phyloP scores from a whole-genome alignment of 1,140 invertebrate species.

The Colletes latitarsis region DNA sequence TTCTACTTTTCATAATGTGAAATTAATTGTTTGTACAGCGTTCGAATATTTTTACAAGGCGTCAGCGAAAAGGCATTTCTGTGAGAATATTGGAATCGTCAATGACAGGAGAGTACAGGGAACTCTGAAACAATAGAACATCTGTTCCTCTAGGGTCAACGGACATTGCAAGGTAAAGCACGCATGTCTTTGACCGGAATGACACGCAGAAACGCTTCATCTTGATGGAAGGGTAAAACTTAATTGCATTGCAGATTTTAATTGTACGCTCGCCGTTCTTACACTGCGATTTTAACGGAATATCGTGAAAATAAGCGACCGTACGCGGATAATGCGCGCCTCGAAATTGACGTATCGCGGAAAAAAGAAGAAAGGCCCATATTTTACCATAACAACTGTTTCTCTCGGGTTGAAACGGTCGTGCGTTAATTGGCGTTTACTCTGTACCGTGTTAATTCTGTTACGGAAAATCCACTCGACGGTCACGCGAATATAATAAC shows the following conservation, averaged over 20 bases:
- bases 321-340: not conserved
- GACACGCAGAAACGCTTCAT: slow-evolving; percentile 31
- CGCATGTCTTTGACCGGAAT: slow-evolving; percentile 43
- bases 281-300: slow-evolving; percentile 22
- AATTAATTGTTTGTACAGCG: no score
- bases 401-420: not conserved
- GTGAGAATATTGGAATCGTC: not conserved
- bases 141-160: slow-evolving; percentile 43
- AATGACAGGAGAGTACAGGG: not conserved
- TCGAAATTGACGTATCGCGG: not conserved
- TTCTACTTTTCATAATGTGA: no score
- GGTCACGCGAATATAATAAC: slow-evolving; percentile 13
- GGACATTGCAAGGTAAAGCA: slow-evolving; percentile 14
- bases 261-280: not conserved
- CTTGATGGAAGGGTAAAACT: slow-evolving; percentile 4
- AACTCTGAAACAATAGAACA: slow-evolving; percentile 25
- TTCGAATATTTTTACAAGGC: no score
- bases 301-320: not conserved
- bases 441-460: not conserved
- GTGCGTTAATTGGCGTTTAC: not conserved
- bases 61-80: not conserved
- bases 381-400: not conserved
- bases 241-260: slow-evolving; percentile 38
- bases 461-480: not conserved
- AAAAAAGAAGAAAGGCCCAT: no score